phyloP scores from a whole-genome alignment of 2,888 invertebrate species.

The Notodonta ziczac region DNA sequence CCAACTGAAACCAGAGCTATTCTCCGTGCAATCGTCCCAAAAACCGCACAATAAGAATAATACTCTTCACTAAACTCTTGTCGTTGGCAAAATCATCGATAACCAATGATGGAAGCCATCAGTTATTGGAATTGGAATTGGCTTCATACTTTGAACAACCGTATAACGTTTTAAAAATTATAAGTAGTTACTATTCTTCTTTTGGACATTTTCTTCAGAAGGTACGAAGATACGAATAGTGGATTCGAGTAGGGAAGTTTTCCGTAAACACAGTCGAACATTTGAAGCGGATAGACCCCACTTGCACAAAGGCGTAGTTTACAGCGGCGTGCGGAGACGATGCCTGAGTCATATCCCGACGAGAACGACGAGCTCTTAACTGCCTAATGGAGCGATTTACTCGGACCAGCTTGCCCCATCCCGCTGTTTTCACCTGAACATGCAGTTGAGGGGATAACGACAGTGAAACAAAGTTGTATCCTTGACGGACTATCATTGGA shows the following conservation, averaged over 20 bases:
- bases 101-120: too few relatives aligned
- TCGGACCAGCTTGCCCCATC: slow-evolving; percentile 77
- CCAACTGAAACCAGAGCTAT: too few relatives aligned
- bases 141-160: too few relatives aligned
- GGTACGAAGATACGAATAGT: slow-evolving; percentile 58
- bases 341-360: slow-evolving; percentile 80
- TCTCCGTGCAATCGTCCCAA: too few relatives aligned
- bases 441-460: slow-evolving; percentile 53
- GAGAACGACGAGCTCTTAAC: slow-evolving; percentile 85
- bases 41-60: too few relatives aligned
- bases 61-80: too few relatives aligned
- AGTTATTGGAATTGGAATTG: too few relatives aligned
- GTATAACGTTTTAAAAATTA: too few relatives aligned
- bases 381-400: slow-evolving; percentile 84
- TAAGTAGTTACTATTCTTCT: too few relatives aligned
- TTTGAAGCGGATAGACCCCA: slow-evolving; percentile 81
- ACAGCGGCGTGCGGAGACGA: slow-evolving; percentile 82
- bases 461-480: slow-evolving; percentile 39
- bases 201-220: too few relatives aligned
- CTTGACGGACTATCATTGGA: slow-evolving; percentile 21
- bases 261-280: slow-evolving; percentile 81
- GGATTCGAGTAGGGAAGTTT: slow-evolving; percentile 75
- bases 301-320: slow-evolving; percentile 83
- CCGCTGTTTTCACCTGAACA: slow-evolving; percentile 66
- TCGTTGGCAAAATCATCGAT: too few relatives aligned